phyloP scores from a whole-genome alignment of 2,113 vertebrate species.

The Malaclemys terrapin region DNA sequence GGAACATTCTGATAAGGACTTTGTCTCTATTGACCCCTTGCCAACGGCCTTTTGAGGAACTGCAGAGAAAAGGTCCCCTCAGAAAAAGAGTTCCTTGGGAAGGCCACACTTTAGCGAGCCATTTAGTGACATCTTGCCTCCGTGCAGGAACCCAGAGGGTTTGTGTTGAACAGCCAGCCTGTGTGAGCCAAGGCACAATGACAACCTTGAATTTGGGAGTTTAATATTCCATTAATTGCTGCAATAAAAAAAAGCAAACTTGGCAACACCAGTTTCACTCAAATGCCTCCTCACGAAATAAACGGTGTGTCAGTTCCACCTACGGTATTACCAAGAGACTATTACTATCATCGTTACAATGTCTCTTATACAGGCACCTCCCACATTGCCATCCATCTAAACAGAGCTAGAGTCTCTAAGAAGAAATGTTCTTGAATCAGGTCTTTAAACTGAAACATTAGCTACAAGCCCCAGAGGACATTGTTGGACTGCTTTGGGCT shows the following conservation, averaged over 20 bases:
- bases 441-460: conserved; percentile 10
- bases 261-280: neutral
- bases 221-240: conserved; percentile 1
- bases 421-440: neutral
- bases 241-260: neutral
- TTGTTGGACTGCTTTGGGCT: neutral
- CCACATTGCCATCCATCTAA: neutral
- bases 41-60: neutral
- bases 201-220: neutral
- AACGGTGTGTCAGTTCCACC: neutral
- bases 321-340: neutral
- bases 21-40: neutral
- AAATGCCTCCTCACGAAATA: neutral
- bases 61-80: neutral
- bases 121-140: neutral
- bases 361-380: neutral
- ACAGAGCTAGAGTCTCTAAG: neutral
- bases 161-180: neutral
- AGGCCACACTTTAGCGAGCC: neutral
- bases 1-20: neutral
- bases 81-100: neutral
- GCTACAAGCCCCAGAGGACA: neutral
- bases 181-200: conserved; percentile 1
- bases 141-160: accelerated
- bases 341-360: neutral